These are phyloP conservation scores for Arvicanthis niloticus DNA, from an alignment of 2,113 vertebrate genomes.

Conservation along the genomic window DNA sequence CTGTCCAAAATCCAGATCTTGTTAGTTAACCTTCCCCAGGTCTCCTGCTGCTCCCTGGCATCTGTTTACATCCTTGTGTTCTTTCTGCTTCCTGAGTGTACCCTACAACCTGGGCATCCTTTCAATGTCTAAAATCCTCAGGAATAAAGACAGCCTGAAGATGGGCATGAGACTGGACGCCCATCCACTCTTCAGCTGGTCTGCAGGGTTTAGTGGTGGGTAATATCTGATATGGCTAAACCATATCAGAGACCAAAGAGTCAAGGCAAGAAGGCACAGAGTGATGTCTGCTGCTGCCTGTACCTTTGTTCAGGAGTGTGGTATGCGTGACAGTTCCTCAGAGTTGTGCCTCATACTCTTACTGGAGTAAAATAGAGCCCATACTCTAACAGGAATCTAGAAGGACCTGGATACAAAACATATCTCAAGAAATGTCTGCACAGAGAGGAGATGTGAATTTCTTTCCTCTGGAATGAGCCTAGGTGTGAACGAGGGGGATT, in stretches of 20 bases:
- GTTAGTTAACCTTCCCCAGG: neutral
- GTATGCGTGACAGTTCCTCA: fast-evolving
- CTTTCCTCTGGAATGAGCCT: neutral
- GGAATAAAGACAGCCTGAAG: neutral
- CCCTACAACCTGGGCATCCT: neutral
- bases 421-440: neutral
- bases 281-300: fast-evolving
- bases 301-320: neutral
- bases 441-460: neutral
- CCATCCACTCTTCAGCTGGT: neutral
- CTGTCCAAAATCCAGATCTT: neutral
- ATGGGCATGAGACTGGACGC: neutral
- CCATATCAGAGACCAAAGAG: neutral
- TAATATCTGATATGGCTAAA: neutral
- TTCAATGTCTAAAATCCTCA: neutral
- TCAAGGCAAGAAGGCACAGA: too few relatives aligned
- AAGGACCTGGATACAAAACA: neutral
- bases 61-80: neutral
- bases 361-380: neutral
- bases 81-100: neutral
- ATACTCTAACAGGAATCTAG: neutral
- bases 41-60: neutral
- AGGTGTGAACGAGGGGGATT: neutral
- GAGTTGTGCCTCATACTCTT: neutral
- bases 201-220: neutral